Evolutionary conservation across 2,888 invertebrate genomes (phyloP).

Genomic region (Lissocephala sabroskyi): DNA sequence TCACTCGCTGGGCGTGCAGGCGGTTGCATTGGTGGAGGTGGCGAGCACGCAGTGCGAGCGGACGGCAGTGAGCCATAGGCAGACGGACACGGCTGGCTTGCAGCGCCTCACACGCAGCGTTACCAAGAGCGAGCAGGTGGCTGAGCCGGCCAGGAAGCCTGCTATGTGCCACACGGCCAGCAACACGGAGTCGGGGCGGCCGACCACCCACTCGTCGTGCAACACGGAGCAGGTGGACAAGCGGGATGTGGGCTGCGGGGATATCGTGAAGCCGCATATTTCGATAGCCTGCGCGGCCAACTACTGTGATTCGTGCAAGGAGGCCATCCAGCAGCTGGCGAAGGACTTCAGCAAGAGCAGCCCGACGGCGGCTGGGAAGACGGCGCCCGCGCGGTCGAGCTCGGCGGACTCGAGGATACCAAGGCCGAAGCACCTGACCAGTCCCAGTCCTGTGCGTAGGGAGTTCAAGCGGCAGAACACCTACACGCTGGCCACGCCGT

Average conservation of each 20-base stretch:
- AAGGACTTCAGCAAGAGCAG: conserved; percentile 69
- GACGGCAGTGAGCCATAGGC: conserved; percentile 46
- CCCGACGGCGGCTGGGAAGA: neutral
- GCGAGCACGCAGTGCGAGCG: conserved; percentile 50
- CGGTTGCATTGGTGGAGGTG: conserved; percentile 42
- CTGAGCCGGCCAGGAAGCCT: conserved; percentile 39
- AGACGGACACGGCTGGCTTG: conserved; percentile 72
- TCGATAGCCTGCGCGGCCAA: conserved; percentile 74
- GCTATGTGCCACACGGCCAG: conserved; percentile 38
- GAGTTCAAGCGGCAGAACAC: conserved; percentile 70
- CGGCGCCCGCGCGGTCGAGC: conserved; percentile 19
- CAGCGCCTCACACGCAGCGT: conserved; percentile 48
- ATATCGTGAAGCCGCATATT: conserved; percentile 73
- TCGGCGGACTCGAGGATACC: conserved; percentile 68
- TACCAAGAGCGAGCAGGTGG: conserved; percentile 58
- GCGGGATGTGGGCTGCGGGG: conserved; percentile 75
- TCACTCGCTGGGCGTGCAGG: conserved; percentile 58
- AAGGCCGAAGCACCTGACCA: conserved; percentile 67
- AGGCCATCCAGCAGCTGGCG: conserved; percentile 75
- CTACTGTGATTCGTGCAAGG: conserved; percentile 78
- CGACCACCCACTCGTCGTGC: conserved; percentile 56
- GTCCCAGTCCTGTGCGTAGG: conserved; percentile 68
- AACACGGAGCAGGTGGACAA: conserved; percentile 71
- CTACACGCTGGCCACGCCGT: conserved; percentile 65
- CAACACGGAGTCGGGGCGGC: conserved; percentile 48